phyloP scores from a whole-genome alignment of 2,888 invertebrate species.

The Hypsopygia costalis region DNA sequence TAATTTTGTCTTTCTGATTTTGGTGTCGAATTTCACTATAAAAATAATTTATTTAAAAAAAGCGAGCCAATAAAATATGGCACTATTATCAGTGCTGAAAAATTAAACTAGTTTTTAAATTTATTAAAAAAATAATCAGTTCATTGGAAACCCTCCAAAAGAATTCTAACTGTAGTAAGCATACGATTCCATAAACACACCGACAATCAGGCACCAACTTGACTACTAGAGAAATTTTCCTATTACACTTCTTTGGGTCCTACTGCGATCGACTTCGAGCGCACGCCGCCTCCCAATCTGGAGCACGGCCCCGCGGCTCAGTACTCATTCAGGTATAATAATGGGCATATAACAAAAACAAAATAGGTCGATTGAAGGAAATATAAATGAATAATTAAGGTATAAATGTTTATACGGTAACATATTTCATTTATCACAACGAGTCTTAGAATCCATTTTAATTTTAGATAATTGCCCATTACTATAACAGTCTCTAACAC shows the following conservation, averaged over 20 bases:
- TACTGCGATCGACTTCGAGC: no score
- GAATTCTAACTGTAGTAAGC: conserved; percentile 46
- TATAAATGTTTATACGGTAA: no score
- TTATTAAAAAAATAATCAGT: conserved; percentile 72
- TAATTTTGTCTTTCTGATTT: conserved; percentile 63
- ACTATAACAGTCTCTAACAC: conserved; percentile 26
- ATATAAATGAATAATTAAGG: no score
- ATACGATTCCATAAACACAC: conserved; percentile 43
- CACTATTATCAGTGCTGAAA: conserved; percentile 74
- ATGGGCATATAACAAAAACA: no score
- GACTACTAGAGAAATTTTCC: conserved; percentile 67
- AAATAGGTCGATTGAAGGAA: no score
- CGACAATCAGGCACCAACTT: conserved; percentile 75
- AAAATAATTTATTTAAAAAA: conserved; percentile 55
- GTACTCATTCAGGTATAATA: neutral
- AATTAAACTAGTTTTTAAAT: conserved; percentile 67
- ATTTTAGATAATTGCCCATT: conserved; percentile 15
- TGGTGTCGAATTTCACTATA: conserved; percentile 76
- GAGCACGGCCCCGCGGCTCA: conserved; percentile 9
- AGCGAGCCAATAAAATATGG: conserved; percentile 76
- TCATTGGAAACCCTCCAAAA: conserved; percentile 69
- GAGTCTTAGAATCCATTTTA: no score
- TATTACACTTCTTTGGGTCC: conserved; percentile 57
- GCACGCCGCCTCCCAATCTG: conserved; percentile 20
- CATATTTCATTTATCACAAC: no score